Conservation (phyloP, 2,797 vertebrate genomes). For the Trachurus trachurus region DNA sequence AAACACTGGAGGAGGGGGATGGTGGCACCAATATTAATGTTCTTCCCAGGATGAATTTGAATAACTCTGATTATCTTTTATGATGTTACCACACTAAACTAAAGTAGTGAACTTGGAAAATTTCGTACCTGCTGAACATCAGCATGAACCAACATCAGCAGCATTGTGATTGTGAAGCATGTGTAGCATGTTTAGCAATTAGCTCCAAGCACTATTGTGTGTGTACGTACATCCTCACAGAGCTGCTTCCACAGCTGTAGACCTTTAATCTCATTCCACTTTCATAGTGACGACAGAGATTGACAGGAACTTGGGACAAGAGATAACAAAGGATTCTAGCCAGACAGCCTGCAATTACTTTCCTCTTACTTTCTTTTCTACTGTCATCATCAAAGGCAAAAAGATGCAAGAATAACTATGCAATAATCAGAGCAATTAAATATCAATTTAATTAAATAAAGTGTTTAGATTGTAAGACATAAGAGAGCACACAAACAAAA, state of each 20-base stretch:
- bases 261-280: neutral
- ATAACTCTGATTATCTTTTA: neutral
- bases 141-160: neutral
- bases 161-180: neutral
- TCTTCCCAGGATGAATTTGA: neutral
- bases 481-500: neutral
- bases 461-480: neutral
- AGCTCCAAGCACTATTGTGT: neutral
- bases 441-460: neutral
- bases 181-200: neutral
- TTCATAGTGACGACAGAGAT: neutral
- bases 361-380: too few species aligned
- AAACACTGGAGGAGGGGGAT: neutral
- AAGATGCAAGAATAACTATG: neutral
- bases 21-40: neutral
- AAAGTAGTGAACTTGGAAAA: neutral
- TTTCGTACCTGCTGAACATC: neutral
- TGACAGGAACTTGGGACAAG: neutral
- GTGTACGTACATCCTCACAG: neutral
- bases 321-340: neutral
- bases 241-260: neutral
- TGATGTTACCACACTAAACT: neutral
- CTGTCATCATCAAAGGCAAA: conserved; percentile 11
- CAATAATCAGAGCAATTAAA: neutral
- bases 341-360: neutral